These are phyloP conservation scores for Pomatostomus ruficeps DNA, from an alignment of 2,113 vertebrate genomes.

Conservation along the genomic window DNA sequence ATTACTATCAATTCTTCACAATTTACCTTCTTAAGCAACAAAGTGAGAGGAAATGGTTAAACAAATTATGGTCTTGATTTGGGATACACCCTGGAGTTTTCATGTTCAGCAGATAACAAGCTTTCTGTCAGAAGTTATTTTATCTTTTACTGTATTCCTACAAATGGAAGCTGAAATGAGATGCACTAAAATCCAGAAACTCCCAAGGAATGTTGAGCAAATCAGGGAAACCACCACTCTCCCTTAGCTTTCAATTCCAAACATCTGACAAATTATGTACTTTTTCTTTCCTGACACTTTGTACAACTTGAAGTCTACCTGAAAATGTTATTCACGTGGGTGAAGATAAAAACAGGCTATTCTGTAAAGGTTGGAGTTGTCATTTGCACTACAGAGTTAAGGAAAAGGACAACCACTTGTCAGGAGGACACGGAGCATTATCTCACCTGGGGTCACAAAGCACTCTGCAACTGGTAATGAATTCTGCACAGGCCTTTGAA, in stretches of 20 bases:
- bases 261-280: not conserved
- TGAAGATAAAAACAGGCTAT: not conserved
- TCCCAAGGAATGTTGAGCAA: not conserved
- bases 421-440: not conserved
- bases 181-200: not conserved
- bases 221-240: not conserved
- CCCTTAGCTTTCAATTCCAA: not conserved
- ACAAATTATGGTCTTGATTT: not conserved
- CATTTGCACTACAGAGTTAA: not conserved
- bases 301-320: not conserved
- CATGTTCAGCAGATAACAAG: not conserved
- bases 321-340: not conserved
- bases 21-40: not conserved
- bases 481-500: not conserved
- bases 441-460: not conserved
- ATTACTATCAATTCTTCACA: not conserved
- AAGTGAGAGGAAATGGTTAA: not conserved
- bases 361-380: not conserved
- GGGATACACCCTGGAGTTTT: not conserved
- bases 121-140: not conserved
- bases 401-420: not conserved
- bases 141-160: not conserved
- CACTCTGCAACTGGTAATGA: rapidly evolving
- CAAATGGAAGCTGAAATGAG: not conserved
- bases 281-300: not conserved